phyloP scores from a whole-genome alignment of 1,140 invertebrate species.

The Bombyx mandarina region DNA sequence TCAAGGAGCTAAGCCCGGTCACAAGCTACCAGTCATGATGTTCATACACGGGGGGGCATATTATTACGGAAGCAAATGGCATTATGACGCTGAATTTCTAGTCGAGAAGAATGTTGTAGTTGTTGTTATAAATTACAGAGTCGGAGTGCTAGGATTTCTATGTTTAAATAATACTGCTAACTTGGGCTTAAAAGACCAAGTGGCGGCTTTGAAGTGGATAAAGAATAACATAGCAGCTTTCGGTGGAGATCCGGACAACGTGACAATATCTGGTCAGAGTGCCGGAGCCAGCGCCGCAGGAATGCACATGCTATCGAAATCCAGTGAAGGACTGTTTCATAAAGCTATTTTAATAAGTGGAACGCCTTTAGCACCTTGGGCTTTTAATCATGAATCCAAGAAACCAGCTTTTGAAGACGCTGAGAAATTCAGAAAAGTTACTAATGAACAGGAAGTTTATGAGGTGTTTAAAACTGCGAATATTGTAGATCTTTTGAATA shows the following conservation, averaged over 20 bases:
- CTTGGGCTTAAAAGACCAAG: conserved; percentile 52
- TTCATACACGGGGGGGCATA: conserved; percentile 75
- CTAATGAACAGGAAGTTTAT: conserved; percentile 33
- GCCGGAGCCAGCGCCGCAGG: conserved; percentile 53
- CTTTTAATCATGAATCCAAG: conserved; percentile 38
- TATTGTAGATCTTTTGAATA: conserved; percentile 22
- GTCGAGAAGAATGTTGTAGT: conserved; percentile 37
- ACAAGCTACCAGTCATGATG: conserved; percentile 71
- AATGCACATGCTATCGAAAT: conserved; percentile 43
- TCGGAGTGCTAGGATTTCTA: conserved; percentile 40
- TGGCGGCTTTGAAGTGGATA: conserved; percentile 55
- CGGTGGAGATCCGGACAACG: conserved; percentile 63
- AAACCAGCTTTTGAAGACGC: conserved; percentile 36
- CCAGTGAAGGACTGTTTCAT: conserved; percentile 43
- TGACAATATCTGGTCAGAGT: conserved; percentile 67
- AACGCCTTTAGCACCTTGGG: conserved; percentile 43
- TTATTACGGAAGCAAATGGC: conserved; percentile 61
- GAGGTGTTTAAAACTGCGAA: conserved; percentile 29
- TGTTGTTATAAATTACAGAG: conserved; percentile 39
- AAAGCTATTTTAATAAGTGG: conserved; percentile 46
- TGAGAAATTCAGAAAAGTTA: conserved; percentile 27
- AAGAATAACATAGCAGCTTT: conserved; percentile 58
- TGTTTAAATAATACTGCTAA: conserved; percentile 42
- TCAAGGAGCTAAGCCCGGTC: conserved; percentile 3
- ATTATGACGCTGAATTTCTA: conserved; percentile 65